Base-by-base conservation (phyloP, 2,113 vertebrate genomes). In the Zapus hudsonius region DNA sequence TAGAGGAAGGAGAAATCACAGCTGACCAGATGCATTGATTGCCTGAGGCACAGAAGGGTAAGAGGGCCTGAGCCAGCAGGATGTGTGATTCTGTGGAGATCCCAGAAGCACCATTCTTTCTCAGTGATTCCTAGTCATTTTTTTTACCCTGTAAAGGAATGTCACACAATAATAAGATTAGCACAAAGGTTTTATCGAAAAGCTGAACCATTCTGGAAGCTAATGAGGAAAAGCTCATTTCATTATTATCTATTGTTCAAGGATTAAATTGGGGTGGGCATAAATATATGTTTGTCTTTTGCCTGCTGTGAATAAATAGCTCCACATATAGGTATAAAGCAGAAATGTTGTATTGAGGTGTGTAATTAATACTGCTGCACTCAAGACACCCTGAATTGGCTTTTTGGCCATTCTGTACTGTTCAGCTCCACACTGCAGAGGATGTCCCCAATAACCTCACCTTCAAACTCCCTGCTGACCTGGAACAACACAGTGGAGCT, bases 151-250 rank as follows among this genome's bases (percentile, higher is more conserved):
- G 40, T 90, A 67, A 47, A 63, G n/a, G 42, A 93, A 57, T 57
- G 38, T 38, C 76, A 86, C 0, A 33, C 33, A 40, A 44, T 84
- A 59, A 69, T 36, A 72, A 78, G 23, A 94, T 91, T 72, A 91
- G 63, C 12, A 20, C 27, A 42, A 29, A 59, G 29, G 3, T 84
- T 84, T 47, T 87, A 74, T 81, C 72, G 70, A 63, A 89, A 85
- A 89, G 44, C 31, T 84, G 7, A 0, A n/a, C 22, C 74, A 61
- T 87, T 27, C 40, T 74, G 36, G 12, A 92, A 78, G 29, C 44
- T n/a, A 11, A 80, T 44, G 61, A 84, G 70, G 47, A 82, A 76
- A 89, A 47, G 15, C 57, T 88, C 38, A 83, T 93, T 96, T 92
- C 2, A 27, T 80, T 69, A 83, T 83, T 92, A 61, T 88, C 52